phyloP scores from a whole-genome alignment of 2,797 vertebrate species.

The Cephalopachus bancanus region DNA sequence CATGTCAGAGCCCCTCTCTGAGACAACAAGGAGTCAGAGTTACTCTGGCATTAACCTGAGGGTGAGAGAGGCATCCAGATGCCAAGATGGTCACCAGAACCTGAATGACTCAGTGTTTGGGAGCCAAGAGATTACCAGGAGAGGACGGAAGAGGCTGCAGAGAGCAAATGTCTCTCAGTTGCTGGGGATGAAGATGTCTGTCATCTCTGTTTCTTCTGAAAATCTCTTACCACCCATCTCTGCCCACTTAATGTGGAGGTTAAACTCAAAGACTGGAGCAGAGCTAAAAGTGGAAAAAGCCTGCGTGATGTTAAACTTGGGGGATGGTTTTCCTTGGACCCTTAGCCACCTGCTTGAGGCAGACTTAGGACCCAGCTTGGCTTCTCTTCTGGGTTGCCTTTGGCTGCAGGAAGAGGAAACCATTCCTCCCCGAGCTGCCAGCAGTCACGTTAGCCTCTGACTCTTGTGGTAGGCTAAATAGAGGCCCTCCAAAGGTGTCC shows the following conservation, averaged over 20 bases:
- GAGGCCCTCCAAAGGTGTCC: neutral
- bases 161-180: neutral
- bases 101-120: neutral
- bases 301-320: neutral
- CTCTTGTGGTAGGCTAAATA: neutral
- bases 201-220: constrained; percentile 25
- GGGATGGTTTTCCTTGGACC: neutral
- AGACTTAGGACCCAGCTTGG: neutral
- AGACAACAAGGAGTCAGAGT: neutral
- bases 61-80: neutral
- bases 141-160: neutral
- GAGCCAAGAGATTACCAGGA: neutral
- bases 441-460: neutral
- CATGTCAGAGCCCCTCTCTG: neutral
- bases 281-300: neutral
- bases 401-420: neutral
- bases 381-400: neutral
- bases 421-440: neutral
- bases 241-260: neutral
- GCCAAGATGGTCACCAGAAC: neutral
- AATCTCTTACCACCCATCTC: neutral
- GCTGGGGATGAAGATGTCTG: neutral
- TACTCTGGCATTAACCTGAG: neutral
- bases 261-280: neutral
- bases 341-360: neutral